Conservation (phyloP, 30 jellyfish, hydroid and myxozoan species). For the Hydractinia echinata region DNA sequence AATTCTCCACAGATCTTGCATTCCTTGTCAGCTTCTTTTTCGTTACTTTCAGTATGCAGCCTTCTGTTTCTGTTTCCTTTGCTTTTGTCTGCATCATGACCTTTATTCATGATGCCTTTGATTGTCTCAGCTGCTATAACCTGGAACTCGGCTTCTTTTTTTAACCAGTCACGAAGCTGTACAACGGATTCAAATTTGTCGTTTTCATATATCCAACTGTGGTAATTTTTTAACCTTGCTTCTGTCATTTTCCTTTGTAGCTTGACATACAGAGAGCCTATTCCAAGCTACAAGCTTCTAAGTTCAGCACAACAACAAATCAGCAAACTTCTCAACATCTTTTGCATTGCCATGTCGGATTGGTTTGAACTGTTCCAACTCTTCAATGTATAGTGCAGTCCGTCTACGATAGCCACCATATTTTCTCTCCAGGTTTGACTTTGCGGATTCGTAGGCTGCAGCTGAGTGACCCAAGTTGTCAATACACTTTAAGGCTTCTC, state of each 20-base stretch:
- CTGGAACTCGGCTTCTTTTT: slow-evolving; percentile 10
- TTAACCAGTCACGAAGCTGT: slow-evolving; percentile 20
- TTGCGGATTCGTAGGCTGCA: slow-evolving; percentile 7
- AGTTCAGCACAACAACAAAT: slow-evolving; percentile 33
- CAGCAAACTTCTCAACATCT: slow-evolving; percentile 53
- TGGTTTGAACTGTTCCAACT: slow-evolving; percentile 43
- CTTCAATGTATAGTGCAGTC: slow-evolving; percentile 34
- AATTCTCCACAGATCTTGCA: neutral
- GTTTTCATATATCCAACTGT: slow-evolving; percentile 58
- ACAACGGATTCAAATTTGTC: slow-evolving; percentile 33
- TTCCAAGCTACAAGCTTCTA: slow-evolving; percentile 50
- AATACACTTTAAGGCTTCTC: too few species aligned
- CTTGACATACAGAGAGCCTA: slow-evolving; percentile 54
- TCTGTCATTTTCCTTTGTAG: slow-evolving; percentile 65
- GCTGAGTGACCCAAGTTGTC: too few species aligned
- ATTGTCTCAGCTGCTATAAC: slow-evolving; percentile 12
- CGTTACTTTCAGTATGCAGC: too few species aligned
- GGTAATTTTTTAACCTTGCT: slow-evolving; percentile 49
- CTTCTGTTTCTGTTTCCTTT: too few species aligned
- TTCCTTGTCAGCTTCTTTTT: neutral
- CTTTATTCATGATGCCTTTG: neutral
- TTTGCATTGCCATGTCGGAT: slow-evolving; percentile 32
- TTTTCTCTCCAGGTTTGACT: slow-evolving; percentile 4
- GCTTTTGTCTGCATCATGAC: neutral
- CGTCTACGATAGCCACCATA: neutral